Conservation (phyloP, 2,888 invertebrate genomes). For the Cancer borealis region DNA sequence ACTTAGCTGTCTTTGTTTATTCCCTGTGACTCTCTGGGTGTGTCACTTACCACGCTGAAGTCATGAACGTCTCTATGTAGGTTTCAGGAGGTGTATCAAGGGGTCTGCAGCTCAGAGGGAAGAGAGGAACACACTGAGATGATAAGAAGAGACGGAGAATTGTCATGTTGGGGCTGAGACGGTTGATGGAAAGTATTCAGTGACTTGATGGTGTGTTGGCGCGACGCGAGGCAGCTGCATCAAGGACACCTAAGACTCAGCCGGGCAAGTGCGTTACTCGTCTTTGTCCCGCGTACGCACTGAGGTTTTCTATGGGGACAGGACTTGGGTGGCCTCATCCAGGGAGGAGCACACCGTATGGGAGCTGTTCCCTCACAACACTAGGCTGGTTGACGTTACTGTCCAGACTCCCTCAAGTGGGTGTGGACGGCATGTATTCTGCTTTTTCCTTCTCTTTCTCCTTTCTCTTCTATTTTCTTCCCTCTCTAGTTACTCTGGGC, state of each 20-base stretch:
- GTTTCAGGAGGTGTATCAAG: not conserved
- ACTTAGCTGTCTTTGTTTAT: not conserved
- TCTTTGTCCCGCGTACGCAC: conserved; percentile 16
- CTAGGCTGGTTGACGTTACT: not conserved
- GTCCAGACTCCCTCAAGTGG: conserved; percentile 23
- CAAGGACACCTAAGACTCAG: not conserved
- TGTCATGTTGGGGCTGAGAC: not conserved
- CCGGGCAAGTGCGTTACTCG: conserved; percentile 11
- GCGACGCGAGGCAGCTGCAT: not conserved
- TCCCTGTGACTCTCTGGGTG: not conserved
- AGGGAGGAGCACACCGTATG: not conserved
- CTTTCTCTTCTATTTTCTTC: conserved; percentile 5
- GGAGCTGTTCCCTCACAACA: not conserved
- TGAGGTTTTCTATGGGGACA: not conserved
- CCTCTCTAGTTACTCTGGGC: conserved; percentile 22
- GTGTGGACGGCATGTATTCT: conserved; percentile 36
- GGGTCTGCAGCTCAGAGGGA: not conserved
- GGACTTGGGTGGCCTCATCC: not conserved
- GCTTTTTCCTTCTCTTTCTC: conserved; percentile 9
- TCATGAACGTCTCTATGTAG: not conserved
- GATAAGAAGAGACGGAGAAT: not conserved
- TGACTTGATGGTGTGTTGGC: not conserved
- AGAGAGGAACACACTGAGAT: not conserved
- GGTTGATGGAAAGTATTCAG: conserved; percentile 25
- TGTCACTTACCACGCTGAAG: not conserved